Evolutionary conservation across 2,113 vertebrate species (phyloP).

Genomic region (Mormyrus lacerda): DNA sequence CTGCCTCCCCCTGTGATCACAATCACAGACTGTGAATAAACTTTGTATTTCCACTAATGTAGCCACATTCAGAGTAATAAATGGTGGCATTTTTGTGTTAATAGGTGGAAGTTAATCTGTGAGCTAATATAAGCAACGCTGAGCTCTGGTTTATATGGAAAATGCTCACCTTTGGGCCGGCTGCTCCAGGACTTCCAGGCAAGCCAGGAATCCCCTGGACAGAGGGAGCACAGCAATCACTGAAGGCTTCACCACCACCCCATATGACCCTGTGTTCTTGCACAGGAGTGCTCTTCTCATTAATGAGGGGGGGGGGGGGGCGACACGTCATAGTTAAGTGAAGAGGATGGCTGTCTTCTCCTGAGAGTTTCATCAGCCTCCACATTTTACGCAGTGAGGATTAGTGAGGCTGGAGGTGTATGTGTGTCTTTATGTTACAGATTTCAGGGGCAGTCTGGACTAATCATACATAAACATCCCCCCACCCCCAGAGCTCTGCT

Average conservation of each 20-base stretch:
- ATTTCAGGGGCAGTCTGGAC: conserved; percentile 18
- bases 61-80: background rate
- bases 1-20: conserved; percentile 55
- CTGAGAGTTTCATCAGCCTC: background rate
- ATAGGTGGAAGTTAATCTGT: background rate
- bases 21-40: conserved; percentile 17
- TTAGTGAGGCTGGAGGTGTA: conserved; percentile 18
- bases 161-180: conserved; percentile 56
- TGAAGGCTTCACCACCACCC: background rate
- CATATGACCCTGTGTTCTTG: background rate
- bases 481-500: conserved; percentile 19
- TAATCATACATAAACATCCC: conserved; percentile 33
- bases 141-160: background rate
- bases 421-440: background rate
- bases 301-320: background rate
- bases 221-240: background rate
- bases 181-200: conserved; percentile 54
- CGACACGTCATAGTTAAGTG: background rate
- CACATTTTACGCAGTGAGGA: conserved; percentile 30
- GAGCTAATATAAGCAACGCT: background rate
- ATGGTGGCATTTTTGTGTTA: background rate
- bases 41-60: background rate
- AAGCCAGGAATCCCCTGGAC: conserved; percentile 62
- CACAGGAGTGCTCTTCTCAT: background rate
- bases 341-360: background rate